phyloP scores from a whole-genome alignment of 2,797 vertebrate genomes.

The Hirundo rustica region DNA sequence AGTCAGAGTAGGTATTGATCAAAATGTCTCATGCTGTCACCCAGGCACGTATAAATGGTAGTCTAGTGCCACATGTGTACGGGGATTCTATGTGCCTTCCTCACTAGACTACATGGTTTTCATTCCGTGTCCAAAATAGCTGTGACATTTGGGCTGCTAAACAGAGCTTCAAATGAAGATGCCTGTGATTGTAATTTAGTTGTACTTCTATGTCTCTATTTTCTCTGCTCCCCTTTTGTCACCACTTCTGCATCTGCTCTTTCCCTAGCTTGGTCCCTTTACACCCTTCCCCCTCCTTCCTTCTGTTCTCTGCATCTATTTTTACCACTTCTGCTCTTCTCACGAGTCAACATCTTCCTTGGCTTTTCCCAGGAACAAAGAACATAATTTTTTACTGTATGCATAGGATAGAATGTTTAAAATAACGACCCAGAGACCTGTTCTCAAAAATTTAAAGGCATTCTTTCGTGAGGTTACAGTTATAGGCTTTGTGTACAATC shows the following conservation, averaged over 20 bases:
- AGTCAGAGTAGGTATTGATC: neutral
- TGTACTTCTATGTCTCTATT: neutral
- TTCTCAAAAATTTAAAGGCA: neutral
- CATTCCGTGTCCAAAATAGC: conserved; percentile 18
- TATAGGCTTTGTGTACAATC: neutral
- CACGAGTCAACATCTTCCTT: neutral
- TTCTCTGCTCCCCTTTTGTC: neutral
- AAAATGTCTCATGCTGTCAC: neutral
- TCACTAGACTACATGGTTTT: neutral
- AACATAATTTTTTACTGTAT: neutral
- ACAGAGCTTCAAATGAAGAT: neutral
- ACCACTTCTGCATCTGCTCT: neutral
- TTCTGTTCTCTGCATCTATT: neutral
- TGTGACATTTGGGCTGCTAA: conserved; percentile 23
- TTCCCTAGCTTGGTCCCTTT: neutral
- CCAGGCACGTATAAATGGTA: neutral
- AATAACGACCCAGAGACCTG: neutral
- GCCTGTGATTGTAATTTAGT: neutral
- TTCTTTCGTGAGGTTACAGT: neutral
- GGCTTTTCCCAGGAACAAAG: neutral
- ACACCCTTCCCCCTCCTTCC: neutral
- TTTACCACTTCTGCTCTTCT: neutral
- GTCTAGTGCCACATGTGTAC: neutral
- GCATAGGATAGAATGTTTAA: neutral
- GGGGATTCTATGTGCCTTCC: neutral